phyloP scores from a whole-genome alignment of 2,113 vertebrate species.

The Platysteira castanea region DNA sequence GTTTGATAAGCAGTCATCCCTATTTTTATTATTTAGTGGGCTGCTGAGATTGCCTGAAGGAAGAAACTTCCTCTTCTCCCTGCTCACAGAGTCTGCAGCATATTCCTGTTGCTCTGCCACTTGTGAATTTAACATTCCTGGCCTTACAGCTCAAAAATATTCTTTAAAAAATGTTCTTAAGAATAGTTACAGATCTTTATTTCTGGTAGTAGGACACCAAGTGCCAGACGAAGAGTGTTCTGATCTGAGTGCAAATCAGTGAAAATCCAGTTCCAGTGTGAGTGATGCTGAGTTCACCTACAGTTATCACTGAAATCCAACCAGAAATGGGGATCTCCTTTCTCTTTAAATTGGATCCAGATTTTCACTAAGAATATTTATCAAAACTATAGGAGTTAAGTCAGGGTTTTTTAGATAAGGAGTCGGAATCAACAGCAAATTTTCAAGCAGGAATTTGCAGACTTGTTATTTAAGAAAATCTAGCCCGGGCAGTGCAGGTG shows the following conservation, averaged over 20 bases:
- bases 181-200: not conserved
- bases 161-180: no score
- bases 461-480: not conserved
- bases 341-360: not conserved
- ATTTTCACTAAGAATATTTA: not conserved
- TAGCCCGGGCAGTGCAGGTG: not conserved
- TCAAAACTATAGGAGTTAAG: not conserved
- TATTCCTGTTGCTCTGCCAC: not conserved
- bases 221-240: not conserved
- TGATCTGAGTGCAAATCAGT: not conserved
- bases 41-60: not conserved
- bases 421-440: not conserved
- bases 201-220: not conserved
- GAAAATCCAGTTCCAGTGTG: not conserved
- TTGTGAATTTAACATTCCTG: not conserved
- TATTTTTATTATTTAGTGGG: not conserved
- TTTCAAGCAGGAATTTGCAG: not conserved
- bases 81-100: not conserved
- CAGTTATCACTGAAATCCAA: not conserved
- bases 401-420: not conserved
- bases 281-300: not conserved
- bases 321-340: not conserved
- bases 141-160: not conserved
- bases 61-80: not conserved
- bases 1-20: not conserved